Evolutionary conservation across 1,140 invertebrate genomes (phyloP).

Genomic region (Drosophila tropicalis): DNA sequence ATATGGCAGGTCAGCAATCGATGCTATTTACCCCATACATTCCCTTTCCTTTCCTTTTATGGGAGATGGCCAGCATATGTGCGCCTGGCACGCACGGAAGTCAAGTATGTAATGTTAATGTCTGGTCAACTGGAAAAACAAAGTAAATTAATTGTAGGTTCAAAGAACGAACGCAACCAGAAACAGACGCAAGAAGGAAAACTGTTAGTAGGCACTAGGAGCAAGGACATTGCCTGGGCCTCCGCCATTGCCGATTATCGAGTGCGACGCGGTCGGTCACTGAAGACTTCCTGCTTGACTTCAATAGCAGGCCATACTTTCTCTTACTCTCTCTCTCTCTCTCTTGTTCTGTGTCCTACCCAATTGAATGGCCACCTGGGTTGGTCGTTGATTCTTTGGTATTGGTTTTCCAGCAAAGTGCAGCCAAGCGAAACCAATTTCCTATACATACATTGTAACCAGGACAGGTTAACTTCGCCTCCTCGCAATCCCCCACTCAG

Average conservation of each 20-base stretch:
- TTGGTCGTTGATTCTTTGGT: conserved; percentile 32
- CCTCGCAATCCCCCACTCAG: conserved; percentile 1
- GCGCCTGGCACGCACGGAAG: conserved; percentile 69
- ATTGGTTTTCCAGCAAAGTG: conserved; percentile 74
- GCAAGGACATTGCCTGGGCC: conserved; percentile 12
- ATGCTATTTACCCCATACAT: conserved; percentile 19
- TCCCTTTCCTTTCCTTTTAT: not conserved
- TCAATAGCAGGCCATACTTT: conserved; percentile 33
- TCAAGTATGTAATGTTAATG: conserved; percentile 82
- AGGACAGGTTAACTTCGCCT: conserved; percentile 28
- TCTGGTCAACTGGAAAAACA: conserved; percentile 82
- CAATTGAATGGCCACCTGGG: conserved; percentile 8
- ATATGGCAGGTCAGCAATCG: conserved; percentile 79
- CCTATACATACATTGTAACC: conserved; percentile 63
- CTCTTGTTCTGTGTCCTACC: not conserved
- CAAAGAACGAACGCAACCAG: conserved; percentile 51
- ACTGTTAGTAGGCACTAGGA: conserved; percentile 18
- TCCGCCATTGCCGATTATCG: conserved; percentile 71
- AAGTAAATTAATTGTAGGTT: conserved; percentile 82
- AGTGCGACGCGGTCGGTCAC: conserved; percentile 79
- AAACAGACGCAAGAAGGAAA: conserved; percentile 6
- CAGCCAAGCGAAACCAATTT: conserved; percentile 80
- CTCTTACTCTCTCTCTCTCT: not conserved
- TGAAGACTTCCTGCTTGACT: conserved; percentile 74
- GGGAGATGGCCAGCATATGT: not conserved